phyloP scores from a whole-genome alignment of 2,113 vertebrate genomes.

The Entelurus aequoreus region DNA sequence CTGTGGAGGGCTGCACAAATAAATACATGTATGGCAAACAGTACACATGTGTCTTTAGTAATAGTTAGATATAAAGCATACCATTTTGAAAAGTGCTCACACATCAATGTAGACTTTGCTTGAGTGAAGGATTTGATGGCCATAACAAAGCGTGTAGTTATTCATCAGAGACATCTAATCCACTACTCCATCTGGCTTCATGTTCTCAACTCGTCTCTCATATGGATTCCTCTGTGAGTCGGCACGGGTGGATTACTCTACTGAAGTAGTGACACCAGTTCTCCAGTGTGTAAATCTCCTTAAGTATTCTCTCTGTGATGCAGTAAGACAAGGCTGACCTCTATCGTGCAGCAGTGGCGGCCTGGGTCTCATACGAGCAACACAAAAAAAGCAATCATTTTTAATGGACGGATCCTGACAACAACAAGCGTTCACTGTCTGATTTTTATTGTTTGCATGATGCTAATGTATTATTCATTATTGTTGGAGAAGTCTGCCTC shows the following conservation, averaged over 20 bases:
- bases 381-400: conserved; percentile 17
- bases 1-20: too few relatives aligned
- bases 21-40: too few relatives aligned
- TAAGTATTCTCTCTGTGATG: conserved; percentile 24
- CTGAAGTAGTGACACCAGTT: conserved; percentile 18
- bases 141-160: neutral
- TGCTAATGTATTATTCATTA: neutral
- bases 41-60: too few relatives aligned
- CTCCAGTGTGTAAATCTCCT: conserved; percentile 36
- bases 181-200: conserved; percentile 15
- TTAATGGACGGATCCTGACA: conserved; percentile 16
- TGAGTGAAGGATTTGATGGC: neutral
- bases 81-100: neutral
- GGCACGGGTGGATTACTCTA: conserved; percentile 31
- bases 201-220: conserved; percentile 18
- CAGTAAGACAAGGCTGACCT: conserved; percentile 39
- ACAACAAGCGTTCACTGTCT: neutral
- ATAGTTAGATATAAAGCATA: neutral
- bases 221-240: conserved; percentile 10
- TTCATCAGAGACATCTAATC: conserved; percentile 18
- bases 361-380: conserved; percentile 15
- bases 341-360: conserved; percentile 16
- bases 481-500: neutral
- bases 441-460: neutral
- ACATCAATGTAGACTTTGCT: neutral